Evolutionary conservation across 1,140 invertebrate genomes (phyloP).

Genomic region (Diuraphis noxia): DNA sequence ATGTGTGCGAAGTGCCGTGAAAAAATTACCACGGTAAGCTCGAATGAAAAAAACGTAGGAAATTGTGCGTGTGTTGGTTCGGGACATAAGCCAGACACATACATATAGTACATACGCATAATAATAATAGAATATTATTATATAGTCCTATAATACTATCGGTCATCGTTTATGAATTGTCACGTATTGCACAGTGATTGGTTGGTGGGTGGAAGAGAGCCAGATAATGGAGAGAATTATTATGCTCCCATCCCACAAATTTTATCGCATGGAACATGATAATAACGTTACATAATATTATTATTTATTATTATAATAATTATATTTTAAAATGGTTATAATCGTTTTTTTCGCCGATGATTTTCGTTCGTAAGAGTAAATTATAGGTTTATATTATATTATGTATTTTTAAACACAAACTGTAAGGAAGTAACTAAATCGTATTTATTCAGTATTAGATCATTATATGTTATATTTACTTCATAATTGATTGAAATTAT

Average conservation of each 20-base stretch:
- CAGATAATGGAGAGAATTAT: background rate
- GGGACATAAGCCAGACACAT: background rate
- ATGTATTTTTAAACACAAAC: background rate
- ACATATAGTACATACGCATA: background rate
- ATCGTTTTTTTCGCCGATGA: too few species aligned
- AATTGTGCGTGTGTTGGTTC: background rate
- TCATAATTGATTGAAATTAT: background rate
- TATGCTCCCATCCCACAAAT: background rate
- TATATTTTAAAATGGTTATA: too few species aligned
- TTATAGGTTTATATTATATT: too few species aligned
- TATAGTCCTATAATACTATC: background rate
- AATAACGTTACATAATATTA: background rate
- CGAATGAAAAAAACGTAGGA: background rate
- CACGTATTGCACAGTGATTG: background rate
- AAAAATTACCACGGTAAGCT: background rate
- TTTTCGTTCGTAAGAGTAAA: too few species aligned
- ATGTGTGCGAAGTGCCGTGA: background rate
- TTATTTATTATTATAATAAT: background rate
- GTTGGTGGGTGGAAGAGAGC: background rate
- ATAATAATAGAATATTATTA: slow-evolving; percentile 1
- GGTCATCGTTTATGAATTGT: background rate
- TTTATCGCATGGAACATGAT: background rate
- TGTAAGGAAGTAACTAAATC: background rate
- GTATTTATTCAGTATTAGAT: background rate
- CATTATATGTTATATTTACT: background rate